Evolutionary conservation across 2,888 invertebrate species (phyloP), one percentile per base, ranked within the genome.

Genomic region (Drosophila multiciliata): DNA sequence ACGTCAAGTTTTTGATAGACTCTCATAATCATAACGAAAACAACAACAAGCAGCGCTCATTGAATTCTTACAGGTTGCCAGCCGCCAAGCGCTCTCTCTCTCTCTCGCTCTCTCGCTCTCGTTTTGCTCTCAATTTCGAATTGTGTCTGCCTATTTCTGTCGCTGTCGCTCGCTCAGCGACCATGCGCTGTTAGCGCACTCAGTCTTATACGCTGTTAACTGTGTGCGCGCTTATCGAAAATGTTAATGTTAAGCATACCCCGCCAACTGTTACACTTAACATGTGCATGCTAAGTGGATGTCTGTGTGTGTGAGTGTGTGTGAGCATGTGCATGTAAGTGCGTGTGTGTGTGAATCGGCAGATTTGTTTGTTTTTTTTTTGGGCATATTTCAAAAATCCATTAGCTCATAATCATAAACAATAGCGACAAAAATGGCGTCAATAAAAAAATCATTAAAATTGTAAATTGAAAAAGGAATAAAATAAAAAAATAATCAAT

Each of bases 11-110:
- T 83, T 84, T 91, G 90, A 91, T 90, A 90, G 83, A 89, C 83
- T 87, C 91, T 91, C 91, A 91, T 91, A 91, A 91, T 90, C 90
- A 83, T 88, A 86, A 87, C 80, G 82, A 82, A 85, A 87, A 80
- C 89, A 87, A 77, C 71, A 83, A 54, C 80, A 82, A 74, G 33
- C 52, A 20, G 66, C 68, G 66, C 85, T 82, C 83, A 74, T 73
- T 72, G 83, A 71, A 87, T 87, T 76, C 88, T 80, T 88, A 88
- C 85, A 88, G 86, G 86, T 89, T 85, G 83, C 75, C 73, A 66
- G 71, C 48, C 60, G 23, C 20, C 20, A 45, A 6, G 45, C 45
- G 20, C 20, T 49, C 73, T 71, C 74, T 58, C 75, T 69, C 66
- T 42, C 63, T 63, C 71, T 35, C 72, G 23, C 61, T 65, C 66